Conservation (phyloP, 1,140 invertebrate genomes). For the Ridgeia piscesae region DNA sequence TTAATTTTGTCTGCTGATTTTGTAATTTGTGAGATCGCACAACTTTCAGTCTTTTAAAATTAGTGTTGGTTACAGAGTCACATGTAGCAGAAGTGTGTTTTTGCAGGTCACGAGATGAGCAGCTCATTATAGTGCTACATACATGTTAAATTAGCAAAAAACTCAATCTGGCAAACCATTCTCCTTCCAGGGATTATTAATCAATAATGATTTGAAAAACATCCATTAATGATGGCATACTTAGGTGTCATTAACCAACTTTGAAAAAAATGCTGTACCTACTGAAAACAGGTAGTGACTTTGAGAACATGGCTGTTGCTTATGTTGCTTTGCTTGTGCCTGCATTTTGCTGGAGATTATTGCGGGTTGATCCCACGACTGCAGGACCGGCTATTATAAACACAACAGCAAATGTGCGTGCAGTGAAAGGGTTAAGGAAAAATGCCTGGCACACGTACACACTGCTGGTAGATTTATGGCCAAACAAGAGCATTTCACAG, state of each 20-base stretch:
- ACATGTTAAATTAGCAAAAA: neutral
- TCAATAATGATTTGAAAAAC: neutral
- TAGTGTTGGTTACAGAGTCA: neutral
- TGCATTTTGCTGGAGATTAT: neutral
- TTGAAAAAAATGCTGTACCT: neutral
- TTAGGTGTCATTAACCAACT: neutral
- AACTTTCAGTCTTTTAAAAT: neutral
- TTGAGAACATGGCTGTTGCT: neutral
- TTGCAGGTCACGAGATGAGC: neutral
- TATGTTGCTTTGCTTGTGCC: neutral
- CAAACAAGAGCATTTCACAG: neutral
- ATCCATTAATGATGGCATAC: neutral
- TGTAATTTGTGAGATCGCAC: neutral
- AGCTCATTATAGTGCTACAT: neutral
- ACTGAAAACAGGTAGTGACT: neutral
- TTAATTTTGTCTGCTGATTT: neutral
- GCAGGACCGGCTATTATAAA: neutral
- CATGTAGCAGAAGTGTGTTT: neutral
- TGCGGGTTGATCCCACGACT: neutral
- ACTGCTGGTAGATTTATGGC: neutral
- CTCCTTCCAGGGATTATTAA: neutral
- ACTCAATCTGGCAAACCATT: neutral
- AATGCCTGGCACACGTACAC: neutral
- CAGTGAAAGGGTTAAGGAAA: neutral
- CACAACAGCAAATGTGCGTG: neutral